Evolutionary conservation across 1,140 invertebrate species (phyloP), one percentile per base, ranked within the genome.

Genomic region (Drosophila chauvacae): DNA sequence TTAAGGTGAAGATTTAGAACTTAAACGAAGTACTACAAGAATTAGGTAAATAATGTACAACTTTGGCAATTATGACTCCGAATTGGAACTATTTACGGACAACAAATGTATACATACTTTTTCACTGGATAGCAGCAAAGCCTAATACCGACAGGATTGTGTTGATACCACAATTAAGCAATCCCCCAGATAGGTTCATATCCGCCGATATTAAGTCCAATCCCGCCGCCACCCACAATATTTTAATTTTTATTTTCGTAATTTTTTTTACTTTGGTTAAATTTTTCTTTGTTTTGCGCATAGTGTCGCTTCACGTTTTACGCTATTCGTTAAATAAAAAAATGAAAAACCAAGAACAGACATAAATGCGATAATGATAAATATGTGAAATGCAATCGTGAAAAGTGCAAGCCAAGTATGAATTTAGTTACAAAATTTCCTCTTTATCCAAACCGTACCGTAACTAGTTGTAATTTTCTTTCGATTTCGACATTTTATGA

Each of bases 361-460:
- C 76, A 88, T 73, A 78, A 76, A 78, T 87, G 84, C 72, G 83
- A 82, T 55, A 55, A 55, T 84, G 57, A 73, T 79, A 84, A 82
- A 68, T 81, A 77, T 88, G 58, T 87, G 72, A 80, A 88, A 83
- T 88, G 77, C 65, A 84, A 88, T 65, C 74, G 81, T 90, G 66
- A 81, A 70, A 83, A 88, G 85, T 88, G 84, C 84, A 88, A 87
- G 83, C 83, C 70, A 87, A 87, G 77, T 90, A 84, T 90, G 78
- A 78, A 84, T 90, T 88, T 90, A 88, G 85, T 92, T 92, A 92
- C 91, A 92, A 92, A 92, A 92, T 92, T 92, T 92, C 88, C 91
- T 92, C 91, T 92, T 92, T 92, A 91, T 87, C 91, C 91, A 91
- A 85, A 91, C 84, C 84, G 85, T 87, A 87, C 77, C 76, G 84